Evolutionary conservation across 2,888 invertebrate genomes (phyloP).

Genomic region (Arge pagana): DNA sequence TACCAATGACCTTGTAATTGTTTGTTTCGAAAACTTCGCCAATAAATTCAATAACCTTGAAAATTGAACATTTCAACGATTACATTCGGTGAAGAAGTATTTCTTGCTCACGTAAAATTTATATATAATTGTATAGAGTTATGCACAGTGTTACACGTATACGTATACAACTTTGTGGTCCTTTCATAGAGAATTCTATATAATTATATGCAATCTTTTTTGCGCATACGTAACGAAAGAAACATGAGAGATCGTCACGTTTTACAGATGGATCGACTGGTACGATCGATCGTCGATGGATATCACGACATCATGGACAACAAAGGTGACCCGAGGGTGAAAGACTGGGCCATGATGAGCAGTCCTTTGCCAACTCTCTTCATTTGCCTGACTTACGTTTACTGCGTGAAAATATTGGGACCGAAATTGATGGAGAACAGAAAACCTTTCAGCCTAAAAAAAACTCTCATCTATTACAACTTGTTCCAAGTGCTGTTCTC

Average conservation of each 20-base stretch:
- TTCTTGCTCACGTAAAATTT: too few relatives aligned
- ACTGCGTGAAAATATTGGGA: constrained; percentile 76
- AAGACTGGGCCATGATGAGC: constrained; percentile 80
- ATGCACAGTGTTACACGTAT: too few relatives aligned
- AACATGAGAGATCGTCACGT: not conserved
- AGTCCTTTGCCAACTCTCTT: constrained; percentile 78
- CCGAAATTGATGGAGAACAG: constrained; percentile 85
- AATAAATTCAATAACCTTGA: too few relatives aligned
- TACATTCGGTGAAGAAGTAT: too few relatives aligned
- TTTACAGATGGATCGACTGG: constrained; percentile 64
- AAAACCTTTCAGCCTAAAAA: constrained; percentile 78
- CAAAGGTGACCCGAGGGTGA: constrained; percentile 81
- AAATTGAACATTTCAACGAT: not conserved
- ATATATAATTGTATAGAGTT: too few relatives aligned
- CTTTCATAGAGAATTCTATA: too few relatives aligned
- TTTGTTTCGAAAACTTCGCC: too few relatives aligned
- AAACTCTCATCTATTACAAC: constrained; percentile 81
- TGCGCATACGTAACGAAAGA: too few relatives aligned
- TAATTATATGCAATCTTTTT: too few relatives aligned
- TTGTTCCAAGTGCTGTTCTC: constrained; percentile 81
- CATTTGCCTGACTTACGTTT: constrained; percentile 76
- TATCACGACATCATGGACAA: constrained; percentile 83
- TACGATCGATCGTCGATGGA: constrained; percentile 65
- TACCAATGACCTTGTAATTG: not conserved
- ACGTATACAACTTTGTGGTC: too few relatives aligned